Percentiles rank a stretch among this genome's conserved stretches.
These are phyloP conservation scores for Pseudochromis fuscus DNA, from an alignment of 2,797 vertebrate species.

Conservation along the genomic window DNA sequence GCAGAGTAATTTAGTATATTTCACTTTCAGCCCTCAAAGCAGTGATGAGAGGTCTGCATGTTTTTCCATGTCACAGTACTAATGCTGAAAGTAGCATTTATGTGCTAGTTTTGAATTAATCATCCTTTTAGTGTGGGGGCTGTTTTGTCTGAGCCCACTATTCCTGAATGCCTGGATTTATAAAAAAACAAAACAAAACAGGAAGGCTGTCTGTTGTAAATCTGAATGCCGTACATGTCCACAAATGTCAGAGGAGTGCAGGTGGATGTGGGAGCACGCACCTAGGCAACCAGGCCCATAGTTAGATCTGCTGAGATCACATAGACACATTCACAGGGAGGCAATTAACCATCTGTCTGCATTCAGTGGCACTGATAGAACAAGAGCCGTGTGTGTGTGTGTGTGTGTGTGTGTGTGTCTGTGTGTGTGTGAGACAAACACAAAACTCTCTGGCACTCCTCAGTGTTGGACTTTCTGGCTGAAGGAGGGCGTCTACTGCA, in stretches of 20 bases:
- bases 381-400: constrained; percentile 49
- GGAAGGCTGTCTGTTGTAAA: constrained; percentile 10
- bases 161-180: constrained; percentile 24
- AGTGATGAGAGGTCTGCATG: constrained; percentile 63
- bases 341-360: constrained; percentile 75
- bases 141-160: constrained; percentile 43
- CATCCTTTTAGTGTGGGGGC: constrained; percentile 45
- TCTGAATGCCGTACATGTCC: constrained; percentile 39
- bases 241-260: constrained; percentile 41
- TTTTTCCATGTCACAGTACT: constrained; percentile 50
- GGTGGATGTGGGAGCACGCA: constrained; percentile 48
- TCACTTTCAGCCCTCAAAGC: constrained; percentile 60
- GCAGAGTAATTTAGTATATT: constrained; percentile 68
- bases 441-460: constrained; percentile 60
- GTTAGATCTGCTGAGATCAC: constrained; percentile 62
- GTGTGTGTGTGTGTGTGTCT: constrained; percentile 44
- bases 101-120: constrained; percentile 62
- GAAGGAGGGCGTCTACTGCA: constrained; percentile 59
- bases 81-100: constrained; percentile 53
- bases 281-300: constrained; percentile 42
- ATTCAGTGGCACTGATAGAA: constrained; percentile 63
- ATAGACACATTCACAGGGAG: constrained; percentile 41
- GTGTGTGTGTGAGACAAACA: constrained; percentile 52
- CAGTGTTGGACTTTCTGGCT: constrained; percentile 64
- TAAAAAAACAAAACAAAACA: background rate